phyloP scores from a whole-genome alignment of 2,888 invertebrate genomes.

The Pemphredon lugubris region DNA sequence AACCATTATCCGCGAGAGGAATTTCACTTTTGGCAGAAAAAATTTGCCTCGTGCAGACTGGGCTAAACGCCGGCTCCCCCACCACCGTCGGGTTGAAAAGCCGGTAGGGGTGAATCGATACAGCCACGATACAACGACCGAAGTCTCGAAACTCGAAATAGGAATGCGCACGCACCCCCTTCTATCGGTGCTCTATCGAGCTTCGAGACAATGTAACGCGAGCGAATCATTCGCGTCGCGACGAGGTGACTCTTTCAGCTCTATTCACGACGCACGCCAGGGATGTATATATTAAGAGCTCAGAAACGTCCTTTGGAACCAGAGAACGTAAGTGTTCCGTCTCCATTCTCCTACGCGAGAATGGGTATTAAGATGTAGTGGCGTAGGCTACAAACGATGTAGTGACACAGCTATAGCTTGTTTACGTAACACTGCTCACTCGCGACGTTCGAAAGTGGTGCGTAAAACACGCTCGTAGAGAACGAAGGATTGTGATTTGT shows the following conservation, averaged over 20 bases:
- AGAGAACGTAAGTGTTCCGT: conserved; percentile 50
- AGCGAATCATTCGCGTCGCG: conserved; percentile 66
- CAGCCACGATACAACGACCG: conserved; percentile 78
- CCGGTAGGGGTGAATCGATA: conserved; percentile 78
- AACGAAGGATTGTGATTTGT: too few relatives aligned
- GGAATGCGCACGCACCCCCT: conserved; percentile 72
- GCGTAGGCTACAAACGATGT: conserved; percentile 1
- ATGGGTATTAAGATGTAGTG: conserved; percentile 24
- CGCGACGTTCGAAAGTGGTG: background rate
- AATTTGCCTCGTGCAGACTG: conserved; percentile 70
- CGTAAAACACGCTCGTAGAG: too few relatives aligned
- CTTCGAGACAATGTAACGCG: conserved; percentile 69
- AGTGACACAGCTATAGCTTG: background rate
- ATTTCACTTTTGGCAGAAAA: conserved; percentile 30
- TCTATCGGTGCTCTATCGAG: conserved; percentile 65
- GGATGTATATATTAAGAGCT: conserved; percentile 47
- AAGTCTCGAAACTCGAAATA: conserved; percentile 79
- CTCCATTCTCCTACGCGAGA: conserved; percentile 18
- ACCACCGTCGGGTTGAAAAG: conserved; percentile 56
- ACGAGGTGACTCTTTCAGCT: conserved; percentile 65
- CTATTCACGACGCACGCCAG: conserved; percentile 44
- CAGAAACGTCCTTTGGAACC: conserved; percentile 20
- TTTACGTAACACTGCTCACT: conserved; percentile 19
- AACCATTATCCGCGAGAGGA: too few relatives aligned
- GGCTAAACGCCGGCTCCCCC: conserved; percentile 62